phyloP scores from a whole-genome alignment of 1,140 invertebrate genomes.

The Aphaenogaster rudis region DNA sequence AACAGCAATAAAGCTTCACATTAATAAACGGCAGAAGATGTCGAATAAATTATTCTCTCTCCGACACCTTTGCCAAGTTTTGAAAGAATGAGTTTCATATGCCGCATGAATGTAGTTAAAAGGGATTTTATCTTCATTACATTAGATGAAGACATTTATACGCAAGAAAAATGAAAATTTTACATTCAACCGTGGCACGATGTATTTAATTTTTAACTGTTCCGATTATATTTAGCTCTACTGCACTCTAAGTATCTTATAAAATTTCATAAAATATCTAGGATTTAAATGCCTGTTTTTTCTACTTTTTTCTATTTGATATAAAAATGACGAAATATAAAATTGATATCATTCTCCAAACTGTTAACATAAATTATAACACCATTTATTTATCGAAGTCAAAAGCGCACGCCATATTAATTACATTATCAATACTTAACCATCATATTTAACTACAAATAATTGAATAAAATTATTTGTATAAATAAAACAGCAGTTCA shows the following conservation, averaged over 20 bases:
- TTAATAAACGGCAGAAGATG: conserved; percentile 38
- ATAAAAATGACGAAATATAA: neutral
- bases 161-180: conserved; percentile 5
- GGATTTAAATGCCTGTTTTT: neutral
- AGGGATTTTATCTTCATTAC: conserved; percentile 16
- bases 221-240: neutral
- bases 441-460: conserved; percentile 23
- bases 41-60: conserved; percentile 33
- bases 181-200: neutral
- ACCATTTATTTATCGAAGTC: conserved; percentile 12
- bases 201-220: neutral
- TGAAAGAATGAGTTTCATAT: conserved; percentile 26
- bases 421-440: conserved; percentile 21
- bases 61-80: neutral
- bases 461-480: conserved; percentile 35
- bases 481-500: conserved; percentile 30
- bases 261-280: neutral
- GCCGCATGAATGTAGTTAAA: neutral
- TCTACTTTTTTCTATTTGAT: neutral
- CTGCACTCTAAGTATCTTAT: neutral
- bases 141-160: neutral
- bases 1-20: conserved; percentile 24
- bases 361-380: conserved; percentile 34
- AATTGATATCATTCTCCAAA: conserved; percentile 1
- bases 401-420: conserved; percentile 22